Conservation (phyloP, 2,113 vertebrate genomes). For the Propithecus coquereli region DNA sequence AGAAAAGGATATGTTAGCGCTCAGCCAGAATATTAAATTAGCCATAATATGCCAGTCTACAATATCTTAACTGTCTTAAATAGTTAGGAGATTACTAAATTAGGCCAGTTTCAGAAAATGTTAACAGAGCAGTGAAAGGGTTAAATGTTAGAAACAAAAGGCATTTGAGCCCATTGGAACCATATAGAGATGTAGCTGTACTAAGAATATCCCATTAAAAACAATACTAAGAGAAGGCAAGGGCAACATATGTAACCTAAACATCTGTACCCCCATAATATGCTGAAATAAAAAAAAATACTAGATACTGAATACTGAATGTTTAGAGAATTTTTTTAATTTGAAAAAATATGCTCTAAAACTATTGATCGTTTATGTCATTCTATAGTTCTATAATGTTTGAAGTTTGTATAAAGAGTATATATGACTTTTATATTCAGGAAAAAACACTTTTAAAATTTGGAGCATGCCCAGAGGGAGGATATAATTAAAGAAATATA, state of each 20-base stretch:
- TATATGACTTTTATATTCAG: neutral
- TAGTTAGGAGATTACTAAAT: neutral
- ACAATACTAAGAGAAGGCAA: neutral
- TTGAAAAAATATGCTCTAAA: conserved; percentile 22
- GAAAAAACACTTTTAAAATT: neutral
- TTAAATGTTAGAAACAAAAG: neutral
- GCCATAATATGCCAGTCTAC: neutral
- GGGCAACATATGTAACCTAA: too few species aligned
- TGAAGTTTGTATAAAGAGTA: neutral
- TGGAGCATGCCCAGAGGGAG: neutral
- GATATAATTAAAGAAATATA: neutral
- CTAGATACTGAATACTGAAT: neutral
- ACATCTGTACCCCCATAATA: too few species aligned
- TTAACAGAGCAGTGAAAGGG: neutral
- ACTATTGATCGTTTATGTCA: neutral
- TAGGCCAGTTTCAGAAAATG: neutral
- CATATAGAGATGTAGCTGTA: neutral
- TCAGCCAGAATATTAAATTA: neutral
- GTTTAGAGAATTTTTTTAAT: neutral
- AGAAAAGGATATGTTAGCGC: neutral
- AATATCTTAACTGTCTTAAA: neutral
- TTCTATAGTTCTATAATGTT: neutral
- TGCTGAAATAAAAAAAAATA: neutral
- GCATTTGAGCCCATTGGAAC: neutral
- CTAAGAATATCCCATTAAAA: conserved; percentile 20